Base-by-base conservation (phyloP, 2,888 invertebrate species). In the Leptinotarsa rubiginosa region DNA sequence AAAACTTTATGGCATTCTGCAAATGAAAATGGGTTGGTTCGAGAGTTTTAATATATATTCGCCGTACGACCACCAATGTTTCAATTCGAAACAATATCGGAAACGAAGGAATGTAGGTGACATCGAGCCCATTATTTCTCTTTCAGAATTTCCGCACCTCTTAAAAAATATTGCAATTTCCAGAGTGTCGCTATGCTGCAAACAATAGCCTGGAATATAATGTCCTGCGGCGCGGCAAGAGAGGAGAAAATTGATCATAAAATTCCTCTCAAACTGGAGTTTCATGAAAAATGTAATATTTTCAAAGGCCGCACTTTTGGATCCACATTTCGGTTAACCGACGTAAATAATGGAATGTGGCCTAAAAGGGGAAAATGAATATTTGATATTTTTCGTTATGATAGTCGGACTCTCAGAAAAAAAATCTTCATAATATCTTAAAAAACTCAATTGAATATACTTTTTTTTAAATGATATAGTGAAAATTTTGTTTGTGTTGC, bases 201-300 rank as follows among this genome's bases (percentile, higher is more conserved):
- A 62, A 70, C 70, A 70, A 64, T 64, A 49, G 64, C 59, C 65
- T 47, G 18, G 31, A 73, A 70, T 62, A 70, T 70, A 70, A 62
- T 62, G 31, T 41, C 13, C 69, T 52, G 65, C 65, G 65, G 65
- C 31, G 50, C 62, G 18, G n/a, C 64, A n/a, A 49, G 47, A 66
- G 47, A 59, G 41, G 49, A 49, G 50, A 67, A 72, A 68, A 68
- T 68, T 68, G 72, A 72, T 72, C 72, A 68, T 67, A 62, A 68
- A 68, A 72, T 72, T 72, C 68, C 72, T 70, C 25, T 70, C 47
- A 70, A 70, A 70, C 70, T 50, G 31, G 64, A 70, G 31, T 70
- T 49, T 64, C 10, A 62, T 50, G 67, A 59, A 65, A 72, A 67
- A 67, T 25, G 65, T 54, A 65, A 73, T 69, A 69, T 69, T 73